Conservation (phyloP, 2,113 vertebrate species). For the Ivindomyrus marchei region DNA sequence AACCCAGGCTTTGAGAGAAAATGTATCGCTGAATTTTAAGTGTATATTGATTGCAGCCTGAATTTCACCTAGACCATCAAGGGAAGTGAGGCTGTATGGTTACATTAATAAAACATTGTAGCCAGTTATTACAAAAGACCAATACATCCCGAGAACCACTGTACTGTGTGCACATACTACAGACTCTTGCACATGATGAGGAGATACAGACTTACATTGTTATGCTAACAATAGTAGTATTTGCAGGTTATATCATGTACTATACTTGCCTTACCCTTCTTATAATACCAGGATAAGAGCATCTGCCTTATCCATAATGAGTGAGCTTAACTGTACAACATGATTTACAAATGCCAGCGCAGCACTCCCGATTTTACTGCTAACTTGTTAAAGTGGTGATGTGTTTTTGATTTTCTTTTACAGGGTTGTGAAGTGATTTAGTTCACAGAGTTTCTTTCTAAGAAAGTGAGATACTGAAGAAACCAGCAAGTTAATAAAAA, state of each 20-base stretch:
- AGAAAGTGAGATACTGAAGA: background rate
- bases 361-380: background rate
- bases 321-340: background rate
- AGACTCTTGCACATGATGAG: background rate
- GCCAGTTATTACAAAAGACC: background rate
- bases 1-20: background rate
- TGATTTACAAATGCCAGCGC: background rate
- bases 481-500: background rate
- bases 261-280: background rate
- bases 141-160: background rate
- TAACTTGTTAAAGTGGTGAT: background rate
- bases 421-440: background rate
- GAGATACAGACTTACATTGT: background rate
- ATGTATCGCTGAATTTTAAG: background rate
- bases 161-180: background rate
- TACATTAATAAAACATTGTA: background rate
- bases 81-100: background rate
- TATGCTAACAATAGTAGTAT: background rate
- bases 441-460: background rate
- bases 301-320: background rate
- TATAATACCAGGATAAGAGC: background rate
- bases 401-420: conserved; percentile 1
- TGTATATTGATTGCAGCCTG: background rate
- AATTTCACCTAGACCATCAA: background rate
- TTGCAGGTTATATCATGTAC: background rate